Conservation (phyloP, 1,140 invertebrate genomes). For the Drosophila parabipectinata region DNA sequence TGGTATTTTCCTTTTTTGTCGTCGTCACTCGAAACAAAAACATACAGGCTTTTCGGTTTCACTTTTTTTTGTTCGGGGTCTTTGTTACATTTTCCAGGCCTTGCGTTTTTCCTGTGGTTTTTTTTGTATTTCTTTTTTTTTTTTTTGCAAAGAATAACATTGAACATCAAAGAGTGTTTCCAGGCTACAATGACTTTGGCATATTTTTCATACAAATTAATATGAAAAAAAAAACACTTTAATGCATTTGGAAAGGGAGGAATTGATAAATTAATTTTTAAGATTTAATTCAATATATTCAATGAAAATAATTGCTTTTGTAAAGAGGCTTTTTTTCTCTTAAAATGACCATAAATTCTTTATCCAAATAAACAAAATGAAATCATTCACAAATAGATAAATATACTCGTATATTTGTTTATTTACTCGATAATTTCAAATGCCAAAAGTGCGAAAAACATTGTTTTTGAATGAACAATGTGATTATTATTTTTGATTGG, state of each 20-base stretch:
- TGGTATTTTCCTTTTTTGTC: conserved; percentile 24
- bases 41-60: conserved; percentile 27
- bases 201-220: neutral
- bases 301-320: neutral
- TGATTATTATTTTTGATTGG: neutral
- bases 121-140: conserved; percentile 19
- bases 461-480: neutral
- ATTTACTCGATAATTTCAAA: neutral
- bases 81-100: conserved; percentile 18
- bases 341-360: neutral
- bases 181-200: neutral
- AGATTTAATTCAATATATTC: neutral
- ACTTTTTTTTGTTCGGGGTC: conserved; percentile 13
- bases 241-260: neutral
- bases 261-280: neutral
- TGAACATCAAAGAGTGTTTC: conserved; percentile 33
- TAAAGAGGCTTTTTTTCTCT: neutral
- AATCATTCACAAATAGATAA: neutral
- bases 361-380: neutral
- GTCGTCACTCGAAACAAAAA: conserved; percentile 12
- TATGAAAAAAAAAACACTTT: neutral
- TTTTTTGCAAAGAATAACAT: conserved; percentile 13
- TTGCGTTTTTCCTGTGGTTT: conserved; percentile 12
- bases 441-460: conserved; percentile 1
- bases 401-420: neutral